These are phyloP conservation scores for Cliona cf. orientalis DNA, from an alignment of 37 sponge, comb jelly and placozoan species.

Conservation along the genomic window DNA sequence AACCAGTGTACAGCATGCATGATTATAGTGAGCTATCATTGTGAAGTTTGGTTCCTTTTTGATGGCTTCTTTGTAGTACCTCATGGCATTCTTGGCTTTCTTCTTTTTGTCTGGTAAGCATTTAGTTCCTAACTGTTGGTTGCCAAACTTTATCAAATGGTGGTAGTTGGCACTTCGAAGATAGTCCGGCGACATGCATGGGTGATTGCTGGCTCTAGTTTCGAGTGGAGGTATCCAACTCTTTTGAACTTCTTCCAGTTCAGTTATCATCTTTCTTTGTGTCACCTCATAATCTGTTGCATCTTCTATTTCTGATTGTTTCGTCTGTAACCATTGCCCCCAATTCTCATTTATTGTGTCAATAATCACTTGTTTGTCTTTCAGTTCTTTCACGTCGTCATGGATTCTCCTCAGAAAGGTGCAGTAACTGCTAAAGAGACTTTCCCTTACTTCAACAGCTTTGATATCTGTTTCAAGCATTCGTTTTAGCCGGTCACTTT, in stretches of 20 bases:
- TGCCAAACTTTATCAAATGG: slow-evolving; percentile 1
- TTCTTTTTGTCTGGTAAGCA: background rate
- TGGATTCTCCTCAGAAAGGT: background rate
- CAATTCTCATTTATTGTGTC: too few relatives aligned
- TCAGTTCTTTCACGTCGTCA: background rate
- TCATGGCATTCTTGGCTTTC: too few relatives aligned
- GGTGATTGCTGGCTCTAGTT: background rate
- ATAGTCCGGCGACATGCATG: background rate
- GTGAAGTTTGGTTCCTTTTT: too few relatives aligned
- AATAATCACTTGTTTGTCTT: background rate
- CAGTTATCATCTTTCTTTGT: slow-evolving; percentile 24
- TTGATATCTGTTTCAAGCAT: slow-evolving; percentile 13
- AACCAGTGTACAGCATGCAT: too few relatives aligned
- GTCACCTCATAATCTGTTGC: background rate
- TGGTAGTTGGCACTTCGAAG: background rate
- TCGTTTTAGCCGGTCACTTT: background rate
- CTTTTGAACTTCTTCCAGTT: slow-evolving; percentile 1
- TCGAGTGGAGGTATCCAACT: background rate
- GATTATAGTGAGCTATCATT: too few relatives aligned
- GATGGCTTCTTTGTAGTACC: too few relatives aligned
- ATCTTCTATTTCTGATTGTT: slow-evolving; percentile 9
- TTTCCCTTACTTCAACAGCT: slow-evolving; percentile 6
- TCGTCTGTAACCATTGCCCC: slow-evolving; percentile 4
- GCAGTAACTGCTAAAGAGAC: slow-evolving; percentile 4
- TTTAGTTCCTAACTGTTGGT: background rate